Percentiles rank a stretch among this genome's conserved stretches.
These are phyloP conservation scores for Zaprionus tsacasi DNA, from an alignment of 1,140 invertebrate genomes.

Conservation along the genomic window DNA sequence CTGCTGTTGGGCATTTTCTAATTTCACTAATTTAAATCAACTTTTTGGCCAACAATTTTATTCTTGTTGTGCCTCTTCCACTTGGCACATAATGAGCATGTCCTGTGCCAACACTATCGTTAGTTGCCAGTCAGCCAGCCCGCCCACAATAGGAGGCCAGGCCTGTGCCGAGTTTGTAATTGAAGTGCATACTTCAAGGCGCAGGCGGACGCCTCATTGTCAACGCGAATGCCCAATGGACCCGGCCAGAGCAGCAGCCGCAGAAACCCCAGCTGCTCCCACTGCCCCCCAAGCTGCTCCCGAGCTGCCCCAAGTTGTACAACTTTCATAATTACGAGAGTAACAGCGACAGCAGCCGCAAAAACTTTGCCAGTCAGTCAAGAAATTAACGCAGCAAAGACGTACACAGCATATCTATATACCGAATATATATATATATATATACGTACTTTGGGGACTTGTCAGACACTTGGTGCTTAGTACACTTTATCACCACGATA, in stretches of 20 bases:
- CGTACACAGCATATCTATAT: constrained; percentile 4
- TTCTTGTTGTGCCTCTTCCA: constrained; percentile 32
- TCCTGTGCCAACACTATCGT: constrained; percentile 71
- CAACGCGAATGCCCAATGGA: constrained; percentile 53
- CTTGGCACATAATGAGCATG: constrained; percentile 69
- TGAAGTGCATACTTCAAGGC: constrained; percentile 52
- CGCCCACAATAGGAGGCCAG: neutral
- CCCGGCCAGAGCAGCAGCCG: constrained; percentile 26
- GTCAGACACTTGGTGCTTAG: constrained; percentile 54
- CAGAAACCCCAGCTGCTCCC: constrained; percentile 24
- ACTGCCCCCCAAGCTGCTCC: constrained; percentile 4
- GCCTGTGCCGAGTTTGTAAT: neutral
- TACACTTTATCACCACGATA: constrained; percentile 11
- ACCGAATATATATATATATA: neutral
- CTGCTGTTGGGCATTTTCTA: constrained; percentile 59
- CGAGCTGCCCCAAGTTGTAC: constrained; percentile 57
- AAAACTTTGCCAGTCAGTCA: constrained; percentile 44
- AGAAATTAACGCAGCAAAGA: constrained; percentile 49
- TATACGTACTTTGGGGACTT: constrained; percentile 41
- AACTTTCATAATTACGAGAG: constrained; percentile 78
- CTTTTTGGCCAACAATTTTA: constrained; percentile 48
- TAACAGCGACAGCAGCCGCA: constrained; percentile 48
- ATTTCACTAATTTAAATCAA: constrained; percentile 80
- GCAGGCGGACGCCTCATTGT: constrained; percentile 49
- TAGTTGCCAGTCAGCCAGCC: constrained; percentile 17